A percentile compares a stretch with the other conserved stretches of the same genome.
These are phyloP conservation scores for Eumaeus atala DNA, from an alignment of 1,140 invertebrate species.

Conservation along the genomic window DNA sequence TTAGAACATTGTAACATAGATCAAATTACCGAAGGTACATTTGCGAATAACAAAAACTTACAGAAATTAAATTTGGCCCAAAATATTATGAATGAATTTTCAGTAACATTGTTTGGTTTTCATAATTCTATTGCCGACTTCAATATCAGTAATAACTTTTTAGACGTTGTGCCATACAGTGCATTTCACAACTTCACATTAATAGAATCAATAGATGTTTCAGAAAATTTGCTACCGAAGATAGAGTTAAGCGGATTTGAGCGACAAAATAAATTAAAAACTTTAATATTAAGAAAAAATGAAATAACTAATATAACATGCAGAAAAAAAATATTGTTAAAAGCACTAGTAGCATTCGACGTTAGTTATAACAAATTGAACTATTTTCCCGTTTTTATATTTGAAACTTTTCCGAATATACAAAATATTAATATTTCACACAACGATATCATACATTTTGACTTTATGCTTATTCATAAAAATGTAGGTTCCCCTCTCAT, in stretches of 20 bases:
- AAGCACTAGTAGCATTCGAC: slow-evolving; percentile 49
- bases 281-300: slow-evolving; percentile 60
- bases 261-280: slow-evolving; percentile 52
- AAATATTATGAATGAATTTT: slow-evolving; percentile 58
- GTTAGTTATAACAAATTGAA: slow-evolving; percentile 60
- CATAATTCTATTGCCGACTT: slow-evolving; percentile 54
- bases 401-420: slow-evolving; percentile 60
- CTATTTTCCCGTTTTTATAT: slow-evolving; percentile 46
- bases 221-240: slow-evolving; percentile 59
- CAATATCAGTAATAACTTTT: slow-evolving; percentile 65
- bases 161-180: slow-evolving; percentile 59
- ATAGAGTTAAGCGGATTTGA: slow-evolving; percentile 60
- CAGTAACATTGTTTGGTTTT: slow-evolving; percentile 43
- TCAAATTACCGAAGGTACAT: slow-evolving; percentile 56
- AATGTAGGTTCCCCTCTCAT: slow-evolving; percentile 43
- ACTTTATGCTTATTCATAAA: slow-evolving; percentile 51
- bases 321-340: slow-evolving; percentile 48
- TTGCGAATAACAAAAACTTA: slow-evolving; percentile 56
- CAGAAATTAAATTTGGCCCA: slow-evolving; percentile 59
- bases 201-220: slow-evolving; percentile 55
- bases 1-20: slow-evolving; percentile 67
- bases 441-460: slow-evolving; percentile 54
- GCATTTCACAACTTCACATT: slow-evolving; percentile 55
- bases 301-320: slow-evolving; percentile 56
- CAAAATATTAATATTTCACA: slow-evolving; percentile 61